Evolutionary conservation across 1,140 invertebrate species (phyloP).

Genomic region (Pristionchus pacificus): DNA sequence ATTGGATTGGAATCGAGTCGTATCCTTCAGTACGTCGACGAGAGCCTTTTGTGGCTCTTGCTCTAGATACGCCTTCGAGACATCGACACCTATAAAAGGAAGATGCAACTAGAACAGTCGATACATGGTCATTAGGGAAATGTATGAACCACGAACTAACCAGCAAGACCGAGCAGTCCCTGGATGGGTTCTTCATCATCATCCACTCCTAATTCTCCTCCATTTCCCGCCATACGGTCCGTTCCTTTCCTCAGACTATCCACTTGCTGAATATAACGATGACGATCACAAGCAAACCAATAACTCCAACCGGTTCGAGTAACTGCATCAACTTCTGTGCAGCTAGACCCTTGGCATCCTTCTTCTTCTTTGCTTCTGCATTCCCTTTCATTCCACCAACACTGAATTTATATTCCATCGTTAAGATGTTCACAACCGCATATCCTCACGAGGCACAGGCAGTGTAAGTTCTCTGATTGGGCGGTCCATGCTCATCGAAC

Average conservation of each 20-base stretch:
- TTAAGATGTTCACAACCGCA: not conserved
- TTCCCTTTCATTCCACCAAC: not conserved
- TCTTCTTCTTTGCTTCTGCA: slow-evolving; percentile 8
- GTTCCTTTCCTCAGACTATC: slow-evolving; percentile 5
- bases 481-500: not conserved
- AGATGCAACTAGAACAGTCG: no score
- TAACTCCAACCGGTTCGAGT: slow-evolving; percentile 3
- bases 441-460: slow-evolving; percentile 7
- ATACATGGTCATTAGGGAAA: no score
- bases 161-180: not conserved
- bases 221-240: not conserved
- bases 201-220: not conserved
- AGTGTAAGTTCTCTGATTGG: not conserved
- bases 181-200: not conserved
- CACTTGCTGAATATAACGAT: not conserved
- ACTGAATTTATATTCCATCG: slow-evolving; percentile 5
- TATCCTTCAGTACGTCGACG: no score
- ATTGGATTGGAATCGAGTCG: no score
- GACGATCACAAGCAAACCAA: not conserved
- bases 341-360: slow-evolving; percentile 5
- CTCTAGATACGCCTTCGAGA: no score
- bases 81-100: no score
- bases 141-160: no score
- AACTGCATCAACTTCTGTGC: slow-evolving; percentile 12
- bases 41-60: no score